A percentile compares a stretch with the other conserved stretches of the same genome.
These are phyloP conservation scores for Vulpes ferrilata DNA, from an alignment of 2,113 vertebrate genomes.

Conservation along the genomic window DNA sequence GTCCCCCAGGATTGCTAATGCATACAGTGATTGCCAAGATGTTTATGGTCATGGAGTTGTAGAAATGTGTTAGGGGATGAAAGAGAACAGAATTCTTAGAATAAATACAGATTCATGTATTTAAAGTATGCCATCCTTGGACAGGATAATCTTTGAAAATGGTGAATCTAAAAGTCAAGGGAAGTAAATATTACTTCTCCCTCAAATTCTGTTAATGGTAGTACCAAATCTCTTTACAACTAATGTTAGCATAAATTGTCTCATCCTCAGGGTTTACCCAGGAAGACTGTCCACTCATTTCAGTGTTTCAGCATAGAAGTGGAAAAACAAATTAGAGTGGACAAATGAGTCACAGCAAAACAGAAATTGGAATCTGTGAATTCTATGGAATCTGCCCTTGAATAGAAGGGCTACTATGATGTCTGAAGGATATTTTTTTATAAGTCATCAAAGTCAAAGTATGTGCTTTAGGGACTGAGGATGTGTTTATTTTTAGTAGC, in stretches of 20 bases:
- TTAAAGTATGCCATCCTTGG: not conserved
- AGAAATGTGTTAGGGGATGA: not conserved
- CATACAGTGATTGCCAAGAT: not conserved
- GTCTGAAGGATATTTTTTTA: not conserved
- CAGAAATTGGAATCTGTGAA: not conserved
- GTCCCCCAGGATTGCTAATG: not conserved
- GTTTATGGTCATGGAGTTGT: not conserved
- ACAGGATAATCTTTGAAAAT: not conserved
- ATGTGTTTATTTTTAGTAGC: constrained; percentile 11
- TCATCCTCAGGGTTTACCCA: not conserved
- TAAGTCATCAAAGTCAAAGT: not conserved
- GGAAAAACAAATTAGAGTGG: not conserved
- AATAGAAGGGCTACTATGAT: not conserved
- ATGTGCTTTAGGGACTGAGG: not conserved
- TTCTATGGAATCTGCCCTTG: not conserved
- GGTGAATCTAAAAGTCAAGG: not conserved
- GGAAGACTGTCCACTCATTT: not conserved
- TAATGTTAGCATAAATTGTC: not conserved
- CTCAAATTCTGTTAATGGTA: not conserved
- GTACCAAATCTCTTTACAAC: not conserved
- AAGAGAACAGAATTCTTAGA: not conserved
- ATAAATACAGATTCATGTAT: not conserved
- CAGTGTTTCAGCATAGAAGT: not conserved
- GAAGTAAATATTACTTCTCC: not conserved
- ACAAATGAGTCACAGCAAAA: not conserved